A percentile compares a stretch with the other conserved stretches of the same genome.
phyloP scores from a whole-genome alignment of 2,888 invertebrate genomes.

The Sepiola atlantica region DNA sequence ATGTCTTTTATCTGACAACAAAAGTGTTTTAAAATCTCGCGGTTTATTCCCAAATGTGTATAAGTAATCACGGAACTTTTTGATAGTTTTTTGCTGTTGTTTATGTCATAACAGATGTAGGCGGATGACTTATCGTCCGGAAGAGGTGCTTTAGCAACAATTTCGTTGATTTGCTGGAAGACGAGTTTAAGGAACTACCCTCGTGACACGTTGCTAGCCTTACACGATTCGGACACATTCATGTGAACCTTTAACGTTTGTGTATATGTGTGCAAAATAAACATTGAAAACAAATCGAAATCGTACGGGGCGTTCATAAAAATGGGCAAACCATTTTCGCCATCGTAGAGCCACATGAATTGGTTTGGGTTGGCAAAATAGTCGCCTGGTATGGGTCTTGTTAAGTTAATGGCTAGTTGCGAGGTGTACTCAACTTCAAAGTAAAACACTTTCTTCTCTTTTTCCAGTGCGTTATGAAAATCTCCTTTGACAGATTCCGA shows the following conservation, averaged over 20 bases:
- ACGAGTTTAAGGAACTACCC: neutral
- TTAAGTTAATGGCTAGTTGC: neutral
- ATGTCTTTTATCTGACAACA: neutral
- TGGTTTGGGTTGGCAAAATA: slow-evolving; percentile 24
- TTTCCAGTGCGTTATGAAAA: neutral
- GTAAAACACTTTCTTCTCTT: neutral
- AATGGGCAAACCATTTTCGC: neutral
- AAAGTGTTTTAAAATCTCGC: neutral
- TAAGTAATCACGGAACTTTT: neutral
- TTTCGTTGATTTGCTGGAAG: neutral
- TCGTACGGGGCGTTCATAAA: neutral
- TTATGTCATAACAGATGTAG: neutral
- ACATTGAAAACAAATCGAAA: neutral
- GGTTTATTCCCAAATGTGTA: neutral
- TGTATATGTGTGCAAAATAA: neutral
- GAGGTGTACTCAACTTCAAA: neutral
- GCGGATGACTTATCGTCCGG: neutral
- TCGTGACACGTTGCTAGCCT: neutral
- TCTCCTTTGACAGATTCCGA: neutral
- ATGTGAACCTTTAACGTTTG: neutral
- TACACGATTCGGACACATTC: neutral
- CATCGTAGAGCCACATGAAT: slow-evolving; percentile 21
- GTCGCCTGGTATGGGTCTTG: neutral
- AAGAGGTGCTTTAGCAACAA: neutral
- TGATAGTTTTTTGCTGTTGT: neutral